Percentiles rank a stretch among this genome's conserved stretches.
phyloP scores from a whole-genome alignment of 2,113 vertebrate genomes.

The Fukomys damarensis region DNA sequence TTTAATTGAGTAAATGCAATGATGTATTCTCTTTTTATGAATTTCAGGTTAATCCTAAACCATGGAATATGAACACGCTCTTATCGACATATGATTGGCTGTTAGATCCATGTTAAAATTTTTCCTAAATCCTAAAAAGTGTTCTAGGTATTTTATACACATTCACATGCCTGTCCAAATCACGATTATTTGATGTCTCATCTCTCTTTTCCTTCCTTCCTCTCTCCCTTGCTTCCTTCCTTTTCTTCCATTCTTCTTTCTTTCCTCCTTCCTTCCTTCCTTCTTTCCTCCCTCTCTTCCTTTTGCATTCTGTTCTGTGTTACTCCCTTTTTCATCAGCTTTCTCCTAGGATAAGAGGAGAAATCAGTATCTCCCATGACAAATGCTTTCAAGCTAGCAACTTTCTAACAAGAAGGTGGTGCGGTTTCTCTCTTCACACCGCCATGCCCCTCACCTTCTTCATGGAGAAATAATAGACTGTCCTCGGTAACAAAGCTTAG shows the following conservation, averaged over 20 bases:
- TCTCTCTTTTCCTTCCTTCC: not conserved
- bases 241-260: not conserved
- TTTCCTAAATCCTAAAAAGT: slow-evolving; percentile 23
- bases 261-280: not conserved
- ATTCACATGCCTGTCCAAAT: slow-evolving; percentile 13
- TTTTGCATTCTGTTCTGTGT: not conserved
- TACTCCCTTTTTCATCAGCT: not conserved
- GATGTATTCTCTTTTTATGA: not conserved
- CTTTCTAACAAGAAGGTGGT: not conserved
- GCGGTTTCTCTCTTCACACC: not conserved
- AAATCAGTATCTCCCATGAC: not conserved
- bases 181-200: not conserved
- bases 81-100: not conserved
- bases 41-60: slow-evolving; percentile 37
- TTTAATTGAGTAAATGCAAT: not conserved
- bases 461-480: not conserved
- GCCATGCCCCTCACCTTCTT: not conserved
- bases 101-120: slow-evolving; percentile 25
- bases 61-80: not conserved
- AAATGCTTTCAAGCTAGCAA: not conserved
- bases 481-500: not conserved
- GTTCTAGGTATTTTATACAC: not conserved
- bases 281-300: not conserved
- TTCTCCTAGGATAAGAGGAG: not conserved
- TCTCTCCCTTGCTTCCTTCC: too few species aligned